A percentile compares a stretch with the other conserved stretches of the same genome.
Conservation (phyloP, 2,888 invertebrate species). For the Scrobipalpa costella region DNA sequence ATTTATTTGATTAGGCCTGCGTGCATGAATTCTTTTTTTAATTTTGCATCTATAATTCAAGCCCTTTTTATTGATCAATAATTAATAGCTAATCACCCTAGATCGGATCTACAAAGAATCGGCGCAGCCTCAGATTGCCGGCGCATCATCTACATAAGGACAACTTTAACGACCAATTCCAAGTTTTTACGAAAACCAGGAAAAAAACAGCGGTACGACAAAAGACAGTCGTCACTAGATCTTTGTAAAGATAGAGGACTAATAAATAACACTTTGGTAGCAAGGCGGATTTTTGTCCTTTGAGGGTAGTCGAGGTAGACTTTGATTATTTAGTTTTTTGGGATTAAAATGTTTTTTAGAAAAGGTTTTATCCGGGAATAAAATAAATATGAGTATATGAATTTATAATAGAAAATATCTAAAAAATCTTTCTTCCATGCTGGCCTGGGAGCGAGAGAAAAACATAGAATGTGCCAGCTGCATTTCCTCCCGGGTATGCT, state of each 20-base stretch:
- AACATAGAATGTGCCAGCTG: too few species aligned
- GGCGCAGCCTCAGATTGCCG: constrained; percentile 54
- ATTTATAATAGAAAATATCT: too few species aligned
- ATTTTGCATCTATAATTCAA: not conserved
- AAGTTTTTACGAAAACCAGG: constrained; percentile 54
- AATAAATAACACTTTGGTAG: constrained; percentile 75
- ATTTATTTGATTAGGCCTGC: too few species aligned
- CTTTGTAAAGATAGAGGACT: constrained; percentile 60
- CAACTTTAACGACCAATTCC: constrained; percentile 41
- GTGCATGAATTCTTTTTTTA: not conserved
- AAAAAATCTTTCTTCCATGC: too few species aligned
- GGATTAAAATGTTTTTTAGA: too few species aligned
- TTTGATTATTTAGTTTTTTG: not conserved
- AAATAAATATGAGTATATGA: too few species aligned
- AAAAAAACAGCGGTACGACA: constrained; percentile 70
- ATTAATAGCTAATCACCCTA: constrained; percentile 61
- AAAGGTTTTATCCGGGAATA: too few species aligned
- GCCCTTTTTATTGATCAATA: constrained; percentile 26
- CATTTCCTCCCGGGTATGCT: too few species aligned
- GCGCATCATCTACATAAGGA: constrained; percentile 45
- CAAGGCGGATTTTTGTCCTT: constrained; percentile 20
- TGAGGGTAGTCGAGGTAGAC: not conserved
- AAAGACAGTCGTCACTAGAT: constrained; percentile 65
- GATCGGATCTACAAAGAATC: constrained; percentile 73
- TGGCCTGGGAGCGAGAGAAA: too few species aligned